These are phyloP conservation scores for Spatula versicolor DNA, from an alignment of 2,797 vertebrate genomes.

Conservation along the genomic window DNA sequence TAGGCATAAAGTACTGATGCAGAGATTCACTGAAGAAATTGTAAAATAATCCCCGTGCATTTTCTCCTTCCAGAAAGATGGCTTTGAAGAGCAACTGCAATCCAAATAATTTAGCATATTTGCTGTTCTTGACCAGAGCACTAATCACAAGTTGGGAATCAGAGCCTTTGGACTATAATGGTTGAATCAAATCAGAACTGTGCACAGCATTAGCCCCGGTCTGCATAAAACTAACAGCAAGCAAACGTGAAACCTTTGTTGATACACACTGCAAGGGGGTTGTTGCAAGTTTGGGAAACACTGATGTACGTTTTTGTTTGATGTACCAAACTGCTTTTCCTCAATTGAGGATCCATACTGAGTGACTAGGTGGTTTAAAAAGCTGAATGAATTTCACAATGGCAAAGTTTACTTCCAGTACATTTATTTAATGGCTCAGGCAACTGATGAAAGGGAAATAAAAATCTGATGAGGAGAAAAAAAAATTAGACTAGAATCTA, in stretches of 20 bases:
- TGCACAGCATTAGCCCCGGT: conserved; percentile 16
- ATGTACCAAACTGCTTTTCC: conserved; percentile 13
- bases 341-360: conserved; percentile 36
- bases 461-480: conserved; percentile 55
- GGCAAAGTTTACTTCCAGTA: conserved; percentile 47
- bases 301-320: conserved; percentile 36
- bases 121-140: conserved; percentile 52
- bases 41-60: conserved; percentile 15
- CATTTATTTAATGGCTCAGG: conserved; percentile 55
- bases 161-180: conserved; percentile 48
- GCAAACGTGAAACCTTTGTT: background rate
- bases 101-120: conserved; percentile 46
- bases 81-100: conserved; percentile 49
- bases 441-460: conserved; percentile 58
- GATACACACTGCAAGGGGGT: conserved; percentile 5
- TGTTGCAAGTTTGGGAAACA: conserved; percentile 41
- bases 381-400: conserved; percentile 58
- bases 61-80: conserved; percentile 19
- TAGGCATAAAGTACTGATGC: conserved; percentile 7
- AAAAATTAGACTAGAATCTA: conserved; percentile 47
- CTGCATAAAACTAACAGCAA: conserved; percentile 26
- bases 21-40: conserved; percentile 42
- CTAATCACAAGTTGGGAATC: conserved; percentile 42
- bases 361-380: conserved; percentile 51
- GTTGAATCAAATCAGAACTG: conserved; percentile 31